Evolutionary conservation across 2,888 invertebrate species (phyloP), one percentile per base, ranked within the genome.

Genomic region (Dendrolimus houi): DNA sequence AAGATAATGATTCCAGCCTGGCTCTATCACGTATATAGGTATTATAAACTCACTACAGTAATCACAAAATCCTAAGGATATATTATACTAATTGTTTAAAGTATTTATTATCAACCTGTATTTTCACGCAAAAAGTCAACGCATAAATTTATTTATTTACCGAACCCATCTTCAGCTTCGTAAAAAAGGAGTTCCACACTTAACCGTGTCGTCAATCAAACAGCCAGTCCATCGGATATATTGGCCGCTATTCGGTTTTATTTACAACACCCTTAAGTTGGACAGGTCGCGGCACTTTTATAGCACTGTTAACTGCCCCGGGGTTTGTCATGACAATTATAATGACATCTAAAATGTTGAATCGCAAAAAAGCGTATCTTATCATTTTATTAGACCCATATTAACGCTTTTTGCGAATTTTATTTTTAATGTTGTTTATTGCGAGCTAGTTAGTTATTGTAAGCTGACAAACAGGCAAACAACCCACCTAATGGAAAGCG

Each of bases 181-280:
- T 47, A 47, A 47, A 47, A 47, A 47, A 47, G 10, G 9, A 12
- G 9, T 47, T 12, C 52, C 58, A 58, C 54, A 29, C 29, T 29
- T 29, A 29, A 62, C 57, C 54, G 55, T 60, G 66, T 61, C 69
- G 65, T 75, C 74, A 74, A 75, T 77, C 75, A 73, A 72, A 64
- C 65, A 60, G 62, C 56, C 56, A 54, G 56, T 53, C 67, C 61
- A 66, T 68, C 63, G 66, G 70, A 74, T 83, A 81, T 83, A 82
- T 78, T 74, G 79, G 70, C 71, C 67, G 77, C 80, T 79, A 81
- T 81, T 74, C 62, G 68, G 62, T 64, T 62, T 83, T 74, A 83
- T 77, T 77, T 78, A 79, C 77, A 72, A 64, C 77, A 62, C 74
- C 70, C 71, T 65, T 52, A 52, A 9, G 64, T 66, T 62, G 63